Evolutionary conservation across 2,888 invertebrate genomes (phyloP), one percentile per base, ranked within the genome.

Genomic region (Coecobrya sp.): DNA sequence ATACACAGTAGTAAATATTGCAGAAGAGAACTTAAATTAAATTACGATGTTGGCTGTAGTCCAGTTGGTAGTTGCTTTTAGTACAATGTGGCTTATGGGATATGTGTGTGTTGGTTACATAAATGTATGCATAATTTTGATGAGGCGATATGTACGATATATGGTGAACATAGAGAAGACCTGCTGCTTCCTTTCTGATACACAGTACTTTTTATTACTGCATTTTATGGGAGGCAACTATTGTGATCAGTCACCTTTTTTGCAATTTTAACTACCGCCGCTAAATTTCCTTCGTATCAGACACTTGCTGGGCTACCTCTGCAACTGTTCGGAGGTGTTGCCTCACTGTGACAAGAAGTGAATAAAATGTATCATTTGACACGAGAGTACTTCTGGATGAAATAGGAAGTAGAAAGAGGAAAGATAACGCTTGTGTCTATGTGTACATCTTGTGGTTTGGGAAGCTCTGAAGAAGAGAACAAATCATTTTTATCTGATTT

Each of bases 11-110:
- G 11, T 30, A 59, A 30, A 82, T 59, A 5, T n/a, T 25, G 55
- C 16, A 73, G 16, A 86, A 70, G n/a, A 73, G 86, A 52, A 85
- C 49, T 76, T 59, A 76, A 87, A 87, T 76, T 59, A 87, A 87
- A 87, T 87, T 87, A 87, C 86, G 59, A 25, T 76, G 19, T 87
- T 87, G 86, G 86, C 73, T 76, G n/a, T 5, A 87, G 55, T 87
- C 86, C 86, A 87, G 86, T 76, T 36, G 55, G 19, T 85, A 27
- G 22, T 65, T n/a, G 1, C 10, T 55, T 55, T 52, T 10, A n/a
- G 36, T 73, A 27, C 7, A 19, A 2, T 62, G 22, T 42, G n/a
- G 42, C 0, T 8, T 36, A 73, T 73, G 73, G 73, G 27, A 42
- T 11, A 65, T 65, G 2, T 19, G 49, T 1, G 30, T 30, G 68